These are phyloP conservation scores for Notothenia coriiceps DNA, from an alignment of 2,113 vertebrate genomes.

Conservation along the genomic window DNA sequence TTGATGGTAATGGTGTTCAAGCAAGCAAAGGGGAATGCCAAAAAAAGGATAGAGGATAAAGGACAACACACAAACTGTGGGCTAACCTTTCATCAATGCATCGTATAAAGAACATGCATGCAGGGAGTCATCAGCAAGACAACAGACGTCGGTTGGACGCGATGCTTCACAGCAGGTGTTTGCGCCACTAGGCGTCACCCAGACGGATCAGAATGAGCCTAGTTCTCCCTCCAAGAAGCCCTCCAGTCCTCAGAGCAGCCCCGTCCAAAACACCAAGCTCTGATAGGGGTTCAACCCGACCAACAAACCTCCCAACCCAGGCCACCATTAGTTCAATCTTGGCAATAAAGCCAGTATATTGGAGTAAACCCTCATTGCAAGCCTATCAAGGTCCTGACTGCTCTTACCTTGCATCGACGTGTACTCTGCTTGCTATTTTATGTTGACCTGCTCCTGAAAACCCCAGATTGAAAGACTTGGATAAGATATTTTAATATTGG, in stretches of 20 bases:
- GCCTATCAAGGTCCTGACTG: conserved; percentile 12
- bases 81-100: neutral
- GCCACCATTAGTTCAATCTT: conserved; percentile 67
- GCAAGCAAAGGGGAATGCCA: conserved; percentile 23
- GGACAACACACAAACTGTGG: conserved; percentile 11
- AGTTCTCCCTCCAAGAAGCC: conserved; percentile 50
- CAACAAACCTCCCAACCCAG: conserved; percentile 37
- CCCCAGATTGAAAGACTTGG: neutral
- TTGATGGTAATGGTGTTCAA: conserved; percentile 58
- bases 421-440: neutral
- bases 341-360: conserved; percentile 40
- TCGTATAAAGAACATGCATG: conserved; percentile 20
- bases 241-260: conserved; percentile 25
- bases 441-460: neutral
- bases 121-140: conserved; percentile 10
- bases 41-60: conserved; percentile 1
- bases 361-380: conserved; percentile 9
- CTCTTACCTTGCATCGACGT: conserved; percentile 28
- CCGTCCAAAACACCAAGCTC: conserved; percentile 48
- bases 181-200: conserved; percentile 22
- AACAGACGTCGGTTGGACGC: conserved; percentile 8
- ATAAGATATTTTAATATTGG: too few relatives aligned
- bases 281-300: conserved; percentile 57
- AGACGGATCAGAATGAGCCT: conserved; percentile 36
- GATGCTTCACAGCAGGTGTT: conserved; percentile 38